These are phyloP conservation scores for Naso thynnoides DNA, from an alignment of 2,797 vertebrate genomes.

Conservation along the genomic window DNA sequence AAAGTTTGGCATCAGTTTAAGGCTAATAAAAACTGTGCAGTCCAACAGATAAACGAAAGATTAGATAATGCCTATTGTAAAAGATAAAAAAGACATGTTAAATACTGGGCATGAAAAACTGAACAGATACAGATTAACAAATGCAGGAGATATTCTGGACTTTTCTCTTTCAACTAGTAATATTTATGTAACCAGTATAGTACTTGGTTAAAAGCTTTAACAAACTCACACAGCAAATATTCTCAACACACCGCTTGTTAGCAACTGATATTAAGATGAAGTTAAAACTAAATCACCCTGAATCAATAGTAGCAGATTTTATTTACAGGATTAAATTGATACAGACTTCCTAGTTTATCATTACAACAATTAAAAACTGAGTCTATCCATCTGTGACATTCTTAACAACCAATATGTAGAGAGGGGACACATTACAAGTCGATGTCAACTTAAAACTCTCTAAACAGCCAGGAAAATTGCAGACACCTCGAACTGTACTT, in stretches of 20 bases:
- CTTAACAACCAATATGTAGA: neutral
- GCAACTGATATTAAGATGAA: neutral
- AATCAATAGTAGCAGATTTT: neutral
- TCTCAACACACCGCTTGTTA: constrained; percentile 5
- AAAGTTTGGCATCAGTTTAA: constrained; percentile 8
- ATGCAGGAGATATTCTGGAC: neutral
- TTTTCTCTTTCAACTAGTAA: neutral
- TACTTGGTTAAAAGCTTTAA: neutral
- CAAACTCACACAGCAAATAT: neutral
- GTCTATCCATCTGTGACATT: neutral
- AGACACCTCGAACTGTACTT: neutral
- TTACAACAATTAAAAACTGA: neutral
- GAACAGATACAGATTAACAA: neutral
- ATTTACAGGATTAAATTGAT: constrained; percentile 1
- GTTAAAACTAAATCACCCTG: constrained; percentile 17
- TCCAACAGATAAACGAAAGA: neutral
- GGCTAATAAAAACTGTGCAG: neutral
- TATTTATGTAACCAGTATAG: neutral
- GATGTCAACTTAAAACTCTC: neutral
- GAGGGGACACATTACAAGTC: neutral
- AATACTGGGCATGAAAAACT: neutral
- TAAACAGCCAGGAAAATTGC: neutral
- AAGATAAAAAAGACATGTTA: neutral
- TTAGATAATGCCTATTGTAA: neutral
- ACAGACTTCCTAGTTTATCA: neutral